These are phyloP conservation scores for Drosophila ercepeae DNA, from an alignment of 1,140 invertebrate species.

Conservation along the genomic window DNA sequence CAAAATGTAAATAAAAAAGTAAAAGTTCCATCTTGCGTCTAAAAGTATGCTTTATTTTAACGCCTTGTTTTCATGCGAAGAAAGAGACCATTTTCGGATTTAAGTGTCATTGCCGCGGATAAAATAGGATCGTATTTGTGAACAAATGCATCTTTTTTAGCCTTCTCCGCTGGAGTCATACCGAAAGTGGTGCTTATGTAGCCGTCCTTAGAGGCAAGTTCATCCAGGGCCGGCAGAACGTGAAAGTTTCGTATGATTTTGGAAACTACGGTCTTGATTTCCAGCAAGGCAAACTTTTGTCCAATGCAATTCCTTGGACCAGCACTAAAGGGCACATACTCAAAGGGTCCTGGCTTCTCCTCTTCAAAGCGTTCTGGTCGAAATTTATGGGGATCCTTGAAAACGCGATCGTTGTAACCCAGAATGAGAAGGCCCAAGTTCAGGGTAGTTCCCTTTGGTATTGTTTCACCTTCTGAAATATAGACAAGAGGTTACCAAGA, in stretches of 20 bases:
- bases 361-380: slow-evolving; percentile 90
- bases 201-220: slow-evolving; percentile 60
- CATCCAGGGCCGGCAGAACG: slow-evolving; percentile 71
- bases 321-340: slow-evolving; percentile 87
- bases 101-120: slow-evolving; percentile 63
- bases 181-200: slow-evolving; percentile 58
- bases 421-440: slow-evolving; percentile 53
- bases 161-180: slow-evolving; percentile 32
- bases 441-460: slow-evolving; percentile 60
- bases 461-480: slow-evolving; percentile 52
- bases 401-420: slow-evolving; percentile 84
- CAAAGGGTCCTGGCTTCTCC: slow-evolving; percentile 84
- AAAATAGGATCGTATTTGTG: slow-evolving; percentile 76
- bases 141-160: slow-evolving; percentile 24
- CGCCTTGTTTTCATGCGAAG: slow-evolving; percentile 54
- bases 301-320: slow-evolving; percentile 80
- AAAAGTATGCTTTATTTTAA: slow-evolving; percentile 3
- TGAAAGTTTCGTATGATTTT: slow-evolving; percentile 83
- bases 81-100: slow-evolving; percentile 71
- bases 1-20: background rate
- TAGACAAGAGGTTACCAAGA: fast-evolving
- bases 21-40: background rate
- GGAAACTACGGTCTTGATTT: slow-evolving; percentile 84
- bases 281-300: slow-evolving; percentile 84
- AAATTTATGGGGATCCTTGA: slow-evolving; percentile 90